Base-by-base conservation (phyloP, 2,113 vertebrate genomes). In the Plecotus auritus region DNA sequence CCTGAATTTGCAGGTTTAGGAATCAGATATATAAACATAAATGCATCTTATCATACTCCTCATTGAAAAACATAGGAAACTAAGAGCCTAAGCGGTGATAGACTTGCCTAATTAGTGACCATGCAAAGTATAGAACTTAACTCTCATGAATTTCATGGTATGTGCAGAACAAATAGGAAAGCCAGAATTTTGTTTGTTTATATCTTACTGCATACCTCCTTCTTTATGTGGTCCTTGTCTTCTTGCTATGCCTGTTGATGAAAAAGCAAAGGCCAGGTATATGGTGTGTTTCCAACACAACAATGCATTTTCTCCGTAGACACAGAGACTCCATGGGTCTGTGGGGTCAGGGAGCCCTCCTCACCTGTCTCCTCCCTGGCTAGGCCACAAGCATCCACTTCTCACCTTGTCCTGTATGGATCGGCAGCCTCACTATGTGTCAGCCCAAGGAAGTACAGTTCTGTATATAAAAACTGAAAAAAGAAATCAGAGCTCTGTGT, bases 341-440 rank as follows among this genome's bases (percentile, higher is more conserved):
- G 17, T 1, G 0, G 0, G 18, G 14, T 23, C n/a, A 1, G 11
- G 16, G 11, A 2, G 26, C 26, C 2, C 18, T 14, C 2, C 14
- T 14, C 0, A 4, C 30, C 16, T 23, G 2, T 28, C 35, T 35
- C 26, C 30, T 37, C 1, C 0, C 0, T 5, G 22, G n/a, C 59
- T 1, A 1, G 5, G 13, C 12, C 7, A 1, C 5, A 4, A 5
- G 20, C n/a, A 2, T 11, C 64, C 22, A 0, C 18, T 20, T 49
- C 11, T 70, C 32, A 2, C 54, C 32, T 10, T 4, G 2, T 37
- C 47, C 20, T 35, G 22, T n/a, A 32, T 22, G n/a, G 37, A 42
- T 42, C 22, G 5, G 22, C 70, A 40, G 20, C 37, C 70, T 10
- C 10, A 18, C 49, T 7, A 32, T 28, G 22, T 2, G 17, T 72